These are phyloP conservation scores for Cheilosia vernalis DNA, from an alignment of 2,888 invertebrate genomes.

Conservation along the genomic window DNA sequence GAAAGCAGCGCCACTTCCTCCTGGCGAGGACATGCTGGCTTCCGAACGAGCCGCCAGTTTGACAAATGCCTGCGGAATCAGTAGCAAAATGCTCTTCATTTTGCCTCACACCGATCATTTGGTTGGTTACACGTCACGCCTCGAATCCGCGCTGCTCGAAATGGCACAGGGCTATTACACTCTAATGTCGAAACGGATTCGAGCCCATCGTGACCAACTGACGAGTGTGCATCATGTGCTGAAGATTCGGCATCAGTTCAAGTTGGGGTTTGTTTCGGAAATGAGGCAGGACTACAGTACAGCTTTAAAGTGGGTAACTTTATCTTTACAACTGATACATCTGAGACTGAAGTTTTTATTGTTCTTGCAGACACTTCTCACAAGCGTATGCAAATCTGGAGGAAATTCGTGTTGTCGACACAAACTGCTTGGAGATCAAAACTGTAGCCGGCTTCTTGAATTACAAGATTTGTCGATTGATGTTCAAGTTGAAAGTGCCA, in stretches of 20 bases:
- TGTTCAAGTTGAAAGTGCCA: conserved; percentile 94
- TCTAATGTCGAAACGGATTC: conserved; percentile 92
- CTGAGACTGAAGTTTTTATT: neutral
- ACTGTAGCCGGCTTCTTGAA: conserved; percentile 97
- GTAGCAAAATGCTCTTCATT: conserved; percentile 95
- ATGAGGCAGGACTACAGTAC: conserved; percentile 94
- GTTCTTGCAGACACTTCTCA: conserved; percentile 88
- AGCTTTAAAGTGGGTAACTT: conserved; percentile 88
- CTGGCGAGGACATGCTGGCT: conserved; percentile 92
- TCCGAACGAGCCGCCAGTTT: conserved; percentile 95
- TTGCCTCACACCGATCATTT: conserved; percentile 96
- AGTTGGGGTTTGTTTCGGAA: conserved; percentile 97
- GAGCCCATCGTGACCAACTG: conserved; percentile 94
- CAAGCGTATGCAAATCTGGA: conserved; percentile 95
- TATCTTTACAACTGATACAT: neutral
- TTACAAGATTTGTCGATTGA: conserved; percentile 96
- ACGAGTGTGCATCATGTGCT: conserved; percentile 95
- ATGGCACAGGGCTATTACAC: conserved; percentile 96
- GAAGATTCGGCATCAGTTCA: conserved; percentile 97
- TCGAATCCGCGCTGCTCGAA: conserved; percentile 97
- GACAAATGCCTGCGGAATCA: conserved; percentile 95
- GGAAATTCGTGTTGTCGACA: conserved; percentile 94
- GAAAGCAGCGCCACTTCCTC: conserved; percentile 90
- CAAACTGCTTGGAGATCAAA: conserved; percentile 96
- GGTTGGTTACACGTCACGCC: conserved; percentile 88